Evolutionary conservation across 1,140 invertebrate genomes (phyloP).

Genomic region (Drosophila carrolli): DNA sequence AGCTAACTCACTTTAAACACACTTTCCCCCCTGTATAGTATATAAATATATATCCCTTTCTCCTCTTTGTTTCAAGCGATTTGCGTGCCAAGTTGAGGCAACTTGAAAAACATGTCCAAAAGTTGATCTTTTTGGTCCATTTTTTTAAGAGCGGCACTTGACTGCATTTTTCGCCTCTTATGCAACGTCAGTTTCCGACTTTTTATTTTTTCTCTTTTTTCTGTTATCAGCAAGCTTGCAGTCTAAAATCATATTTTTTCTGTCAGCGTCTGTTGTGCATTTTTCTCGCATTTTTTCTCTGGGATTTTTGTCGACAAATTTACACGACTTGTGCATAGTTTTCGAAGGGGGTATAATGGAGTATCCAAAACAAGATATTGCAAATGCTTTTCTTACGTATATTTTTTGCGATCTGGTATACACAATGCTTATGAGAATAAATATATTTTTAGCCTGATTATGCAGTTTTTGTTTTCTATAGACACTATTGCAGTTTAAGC

Average conservation of each 20-base stretch:
- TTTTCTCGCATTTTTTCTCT: slow-evolving; percentile 8
- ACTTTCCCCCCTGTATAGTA: neutral
- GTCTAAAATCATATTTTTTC: slow-evolving; percentile 14
- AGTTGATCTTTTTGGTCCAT: slow-evolving; percentile 42
- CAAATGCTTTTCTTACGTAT: slow-evolving; percentile 23
- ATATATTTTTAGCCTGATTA: slow-evolving; percentile 44
- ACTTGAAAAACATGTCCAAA: slow-evolving; percentile 47
- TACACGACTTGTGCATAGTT: slow-evolving; percentile 19
- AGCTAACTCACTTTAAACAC: neutral
- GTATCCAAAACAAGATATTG: slow-evolving; percentile 23
- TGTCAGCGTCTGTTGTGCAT: slow-evolving; percentile 31
- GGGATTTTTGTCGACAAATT: slow-evolving; percentile 15
- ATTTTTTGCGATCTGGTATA: slow-evolving; percentile 24
- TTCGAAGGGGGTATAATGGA: neutral
- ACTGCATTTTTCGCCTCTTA: slow-evolving; percentile 43
- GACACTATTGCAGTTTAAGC: slow-evolving; percentile 4
- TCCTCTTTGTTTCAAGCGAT: slow-evolving; percentile 15
- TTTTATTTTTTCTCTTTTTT: slow-evolving; percentile 7
- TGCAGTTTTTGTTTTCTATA: slow-evolving; percentile 38
- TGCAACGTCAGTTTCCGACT: slow-evolving; percentile 34
- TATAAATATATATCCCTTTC: neutral
- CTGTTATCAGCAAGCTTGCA: slow-evolving; percentile 34
- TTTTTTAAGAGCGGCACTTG: slow-evolving; percentile 34
- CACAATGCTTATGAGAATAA: slow-evolving; percentile 30
- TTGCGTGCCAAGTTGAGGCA: slow-evolving; percentile 40